Evolutionary conservation across 2,888 invertebrate species (phyloP), one percentile per base, ranked within the genome.

Genomic region (Sesia bembeciformis): DNA sequence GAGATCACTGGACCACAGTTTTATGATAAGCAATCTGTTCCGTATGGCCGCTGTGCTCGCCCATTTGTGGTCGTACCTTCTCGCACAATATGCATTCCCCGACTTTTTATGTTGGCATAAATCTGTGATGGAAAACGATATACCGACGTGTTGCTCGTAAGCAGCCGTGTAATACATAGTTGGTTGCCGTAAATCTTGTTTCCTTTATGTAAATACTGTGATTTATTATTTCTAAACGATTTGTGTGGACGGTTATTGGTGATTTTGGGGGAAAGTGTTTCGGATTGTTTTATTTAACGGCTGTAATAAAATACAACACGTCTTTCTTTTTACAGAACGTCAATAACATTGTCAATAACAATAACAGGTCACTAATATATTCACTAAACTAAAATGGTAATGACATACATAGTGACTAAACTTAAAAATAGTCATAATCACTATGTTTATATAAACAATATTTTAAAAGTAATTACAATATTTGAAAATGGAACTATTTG

Each of bases 1-100:
- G 23, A 23, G 87, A 87, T 86, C 85, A 78, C 74, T 73, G 78
- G 83, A 81, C 79, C 79, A 74, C 74, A 69, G 62, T 80, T 87
- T 87, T 87, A 88, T 78, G 87, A 86, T 80, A 77, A 78, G 82
- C 84, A 87, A 88, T 88, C 82, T 84, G 66, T 72, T 68, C 67
- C 63, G 72, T 78, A 76, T 75, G 73, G 61, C 42, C 40, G 40
- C 55, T 57, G 39, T 65, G 65, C 68, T 65, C 66, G 68, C 66
- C 71, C 76, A 76, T 81, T 77, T 72, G 76, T 68, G 64, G 68
- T 64, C 69, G 65, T 72, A 78, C 74, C 74, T 73, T 63, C 61
- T 57, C 62, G 67, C 75, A 76, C 81, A 80, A 84, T 79, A 83
- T 86, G 86, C 84, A 86, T 85, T 86, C 81, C 66, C 72, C 67